Base-by-base conservation (phyloP, 35 echinoderm and acorn worm genomes). In the Chiridota heheva region DNA sequence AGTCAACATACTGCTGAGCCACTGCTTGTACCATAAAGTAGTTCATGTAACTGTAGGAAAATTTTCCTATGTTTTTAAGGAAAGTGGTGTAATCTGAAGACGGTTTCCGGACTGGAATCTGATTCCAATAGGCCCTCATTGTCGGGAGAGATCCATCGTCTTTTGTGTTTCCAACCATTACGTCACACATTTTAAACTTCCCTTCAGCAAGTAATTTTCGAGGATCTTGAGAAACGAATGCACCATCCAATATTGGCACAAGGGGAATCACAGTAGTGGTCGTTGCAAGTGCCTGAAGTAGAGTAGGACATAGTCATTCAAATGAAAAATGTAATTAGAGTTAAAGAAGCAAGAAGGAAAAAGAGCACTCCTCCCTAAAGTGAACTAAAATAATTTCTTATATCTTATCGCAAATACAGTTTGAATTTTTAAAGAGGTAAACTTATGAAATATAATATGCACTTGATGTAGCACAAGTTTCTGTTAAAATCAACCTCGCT, bases 31-130 rank as follows among this genome's bases (percentile, higher is more conserved):
- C 44, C 36, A 87, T 80, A 33, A 87, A 34, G 32, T 87, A 61
- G 49, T 87, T 87, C 30, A 58, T 57, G 40, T 86, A 86, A 6
- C 70, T 86, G 72, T 86, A 86, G 24, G 72, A 77, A 35, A 78
- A 86, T 8, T 42, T 30, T 3, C 22, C 43, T 5, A 87, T 33
- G 0, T 27, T 18, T 22, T 87, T 75, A n/a, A 61, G 61, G 42
- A 79, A 79, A 75, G 33, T 69, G 3, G 58, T 65, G 36, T 38
- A 42, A 25, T 72, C 46, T 5, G 66, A 63, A 31, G 37, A 56
- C 4, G 60, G 39, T 27, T 67, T 22, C 15, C 27, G 29, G 17
- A 32, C 42, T 17, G 26, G 39, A 16, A 80, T 53, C 7, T 37
- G 44, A 15, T 22, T n/a, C 12, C 48, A 5, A 37, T 76, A 80